A percentile compares a stretch with the other conserved stretches of the same genome.
These are phyloP conservation scores for Coboldia fuscipes DNA, from an alignment of 1,140 invertebrate genomes.

Conservation along the genomic window DNA sequence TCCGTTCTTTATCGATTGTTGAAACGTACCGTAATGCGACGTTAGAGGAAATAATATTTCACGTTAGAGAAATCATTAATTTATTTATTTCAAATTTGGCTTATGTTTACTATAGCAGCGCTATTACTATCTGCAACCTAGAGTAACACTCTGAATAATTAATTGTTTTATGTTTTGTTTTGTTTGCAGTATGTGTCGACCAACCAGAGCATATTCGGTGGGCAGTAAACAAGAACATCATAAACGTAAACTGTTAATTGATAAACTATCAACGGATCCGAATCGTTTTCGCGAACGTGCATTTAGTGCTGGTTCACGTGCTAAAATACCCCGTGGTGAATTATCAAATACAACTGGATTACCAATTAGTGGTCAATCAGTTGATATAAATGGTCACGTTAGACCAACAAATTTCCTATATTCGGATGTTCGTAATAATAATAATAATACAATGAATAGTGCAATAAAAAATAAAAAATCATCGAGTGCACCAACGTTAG, in stretches of 20 bases:
- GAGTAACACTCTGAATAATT: neutral
- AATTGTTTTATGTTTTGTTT: neutral
- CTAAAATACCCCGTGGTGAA: constrained; percentile 26
- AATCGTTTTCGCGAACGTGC: constrained; percentile 30
- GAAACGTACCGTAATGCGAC: no score
- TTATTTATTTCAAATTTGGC: no score
- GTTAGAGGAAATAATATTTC: no score
- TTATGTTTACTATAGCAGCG: no score
- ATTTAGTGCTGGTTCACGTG: constrained; percentile 44
- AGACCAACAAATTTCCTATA: neutral
- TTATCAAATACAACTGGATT: constrained; percentile 18
- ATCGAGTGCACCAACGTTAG: constrained; percentile 32
- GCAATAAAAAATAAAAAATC: constrained; percentile 23
- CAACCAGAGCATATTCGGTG: constrained; percentile 64
- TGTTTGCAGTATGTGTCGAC: no score
- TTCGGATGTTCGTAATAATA: constrained; percentile 1
- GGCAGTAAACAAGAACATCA: constrained; percentile 48
- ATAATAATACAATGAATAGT: neutral
- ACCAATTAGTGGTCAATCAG: constrained; percentile 10
- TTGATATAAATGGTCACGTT: no score
- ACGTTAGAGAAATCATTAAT: no score
- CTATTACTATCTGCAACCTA: no score
- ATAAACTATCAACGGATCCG: constrained; percentile 11
- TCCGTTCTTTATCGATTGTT: no score
- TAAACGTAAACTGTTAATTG: constrained; percentile 12